Base-by-base conservation (phyloP, 2,888 invertebrate genomes). In the Melinaea menophilus region DNA sequence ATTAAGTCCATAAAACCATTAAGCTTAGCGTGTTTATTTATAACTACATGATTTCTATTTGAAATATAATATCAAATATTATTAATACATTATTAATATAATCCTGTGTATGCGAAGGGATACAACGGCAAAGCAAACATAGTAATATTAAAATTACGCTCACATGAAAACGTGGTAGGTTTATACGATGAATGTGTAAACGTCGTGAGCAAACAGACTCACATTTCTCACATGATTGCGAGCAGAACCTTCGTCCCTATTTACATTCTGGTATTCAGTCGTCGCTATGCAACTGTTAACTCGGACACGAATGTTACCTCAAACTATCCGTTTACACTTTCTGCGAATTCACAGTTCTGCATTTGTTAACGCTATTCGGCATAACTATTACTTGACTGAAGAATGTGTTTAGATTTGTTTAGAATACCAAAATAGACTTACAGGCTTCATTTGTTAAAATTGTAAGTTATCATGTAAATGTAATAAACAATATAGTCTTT, bases 291-390 rank as follows among this genome's bases (percentile, higher is more conserved):
- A 70, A 67, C 65, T 66, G 69, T 59, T 68, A 64, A 64, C 64
- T 68, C 65, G 66, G 67, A 69, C 67, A 64, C 65, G 64, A 66
- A 64, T 69, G 64, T 64, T 62, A 62, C 60, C 63, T 59, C 67
- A 66, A 61, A 71, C 70, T 69, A 69, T 67, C 62, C 65, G 67
- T 69, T 71, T 69, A 71, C 68, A 68, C 70, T 71, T 68, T 66
- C 66, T 57, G 58, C 63, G 64, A 62, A 69, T 66, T 62, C 61
- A 47, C 56, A 61, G 68, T 67, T 66, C 63, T 61, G 57, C 65
- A 66, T 68, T 67, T 62, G 71, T 66, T 67, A 61, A 63, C 61
- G 59, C 59, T 64, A 62, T 65, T 65, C 59, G 55, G 58, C 47
- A 61, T 61, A 31, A 48, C 58, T 46, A 64, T 57, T 64, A 51